Percentiles rank a stretch among this genome's conserved stretches.
phyloP scores from a whole-genome alignment of 1,140 invertebrate genomes.

The Mactra quadrangularis region DNA sequence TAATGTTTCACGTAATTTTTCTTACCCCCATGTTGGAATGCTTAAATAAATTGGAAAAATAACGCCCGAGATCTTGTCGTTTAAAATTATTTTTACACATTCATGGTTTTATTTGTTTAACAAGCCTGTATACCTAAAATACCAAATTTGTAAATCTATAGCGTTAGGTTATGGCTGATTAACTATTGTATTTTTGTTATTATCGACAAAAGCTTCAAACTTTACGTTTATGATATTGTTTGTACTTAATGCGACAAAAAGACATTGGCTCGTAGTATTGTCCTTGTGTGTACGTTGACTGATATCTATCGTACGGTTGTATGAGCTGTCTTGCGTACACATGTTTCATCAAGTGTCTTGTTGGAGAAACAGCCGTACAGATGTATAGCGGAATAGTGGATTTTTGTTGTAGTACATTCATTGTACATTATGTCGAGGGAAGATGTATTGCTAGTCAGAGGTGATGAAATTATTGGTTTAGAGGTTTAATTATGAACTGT shows the following conservation, averaged over 20 bases:
- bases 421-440: no score
- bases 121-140: conserved; percentile 33
- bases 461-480: no score
- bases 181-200: conserved; percentile 25
- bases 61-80: neutral
- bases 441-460: no score
- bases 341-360: conserved; percentile 35
- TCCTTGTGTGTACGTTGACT: neutral
- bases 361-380: no score
- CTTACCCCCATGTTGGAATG: neutral
- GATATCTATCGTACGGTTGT: neutral
- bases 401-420: no score
- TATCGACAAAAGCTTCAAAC: conserved; percentile 40
- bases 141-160: conserved; percentile 55
- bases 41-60: no score
- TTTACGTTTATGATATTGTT: conserved; percentile 45
- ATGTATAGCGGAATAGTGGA: no score
- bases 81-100: conserved; percentile 52
- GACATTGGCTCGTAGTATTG: conserved; percentile 30
- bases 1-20: no score
- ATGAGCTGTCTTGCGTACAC: conserved; percentile 27
- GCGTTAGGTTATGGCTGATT: conserved; percentile 38
- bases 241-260: conserved; percentile 43
- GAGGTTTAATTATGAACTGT: no score
- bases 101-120: conserved; percentile 46